Base-by-base conservation (phyloP, 2,888 invertebrate genomes). In the Dimorphilus gyrociliatus region DNA sequence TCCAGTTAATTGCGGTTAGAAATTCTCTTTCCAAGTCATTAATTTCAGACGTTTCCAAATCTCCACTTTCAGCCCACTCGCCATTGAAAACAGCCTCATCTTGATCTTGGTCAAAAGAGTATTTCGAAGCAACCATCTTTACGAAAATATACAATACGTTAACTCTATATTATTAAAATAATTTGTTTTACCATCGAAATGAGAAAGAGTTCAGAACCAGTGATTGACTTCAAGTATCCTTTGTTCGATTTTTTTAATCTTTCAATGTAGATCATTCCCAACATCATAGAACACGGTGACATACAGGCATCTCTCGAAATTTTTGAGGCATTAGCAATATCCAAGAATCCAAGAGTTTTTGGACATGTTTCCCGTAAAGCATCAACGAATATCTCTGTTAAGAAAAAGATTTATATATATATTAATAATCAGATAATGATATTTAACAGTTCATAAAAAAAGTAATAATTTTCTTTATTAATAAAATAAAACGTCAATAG, bases 121-220 rank as follows among this genome's bases (percentile, higher is more conserved):
- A 90, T 68, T 94, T 94, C 50, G 84, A 86, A 32, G 92, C 88
- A 48, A 92, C 78, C 79, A 92, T 80, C 88, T 88, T 34, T 5
- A 40, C 38, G 29, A 36, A 25, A 27, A 6, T 6, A 12, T 27
- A 12, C 8, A 27, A 16, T 7, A n/a, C n/a, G n/a, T n/a, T n/a
- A n/a, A n/a, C n/a, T 8, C 21, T 21, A 10, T 10, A 21, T n/a
- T 10, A 21, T n/a, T 21, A n/a, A n/a, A 21, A 21, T n/a, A 21
- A 21, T 21, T 21, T n/a, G 18, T 56, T 67, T 66, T 64, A 86
- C 90, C 74, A 92, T 69, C 35, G 92, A 85, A 39, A 92, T 80
- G 34, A 94, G 72, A 64, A 92, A 92, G 35, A 94, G 72, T 59
- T 92, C 86, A 18, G 82, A 78, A 17, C 92, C 86, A 18, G 80